Conservation (phyloP, 1,140 invertebrate species). For the Anagrus nilaparvatae region DNA sequence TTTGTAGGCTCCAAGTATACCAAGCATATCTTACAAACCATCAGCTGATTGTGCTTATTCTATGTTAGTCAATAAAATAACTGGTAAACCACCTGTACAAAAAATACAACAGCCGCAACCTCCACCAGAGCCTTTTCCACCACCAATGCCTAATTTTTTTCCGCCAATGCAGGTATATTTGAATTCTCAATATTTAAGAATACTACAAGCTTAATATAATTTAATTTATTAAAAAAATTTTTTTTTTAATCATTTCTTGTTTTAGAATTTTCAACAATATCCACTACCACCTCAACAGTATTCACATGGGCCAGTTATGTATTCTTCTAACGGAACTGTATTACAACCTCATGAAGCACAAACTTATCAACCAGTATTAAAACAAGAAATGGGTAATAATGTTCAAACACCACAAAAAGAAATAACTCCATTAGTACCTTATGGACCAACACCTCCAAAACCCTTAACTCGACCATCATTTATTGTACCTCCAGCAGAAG, state of each 20-base stretch:
- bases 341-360: constrained; percentile 19
- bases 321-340: constrained; percentile 27
- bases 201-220: background rate
- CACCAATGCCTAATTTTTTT: constrained; percentile 30
- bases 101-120: constrained; percentile 21
- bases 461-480: constrained; percentile 41
- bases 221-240: background rate
- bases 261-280: constrained; percentile 28
- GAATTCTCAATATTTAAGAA: constrained; percentile 1
- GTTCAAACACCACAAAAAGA: constrained; percentile 22
- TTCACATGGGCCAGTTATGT: constrained; percentile 37
- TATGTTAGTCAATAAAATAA: constrained; percentile 72
- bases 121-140: constrained; percentile 15
- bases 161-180: constrained; percentile 24
- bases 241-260: background rate
- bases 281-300: constrained; percentile 35
- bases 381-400: constrained; percentile 3
- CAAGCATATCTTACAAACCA: constrained; percentile 64
- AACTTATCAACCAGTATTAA: constrained; percentile 14
- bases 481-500: constrained; percentile 61
- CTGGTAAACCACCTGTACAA: constrained; percentile 51
- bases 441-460: constrained; percentile 35
- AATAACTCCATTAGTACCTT: constrained; percentile 31
- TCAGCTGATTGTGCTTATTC: constrained; percentile 77
- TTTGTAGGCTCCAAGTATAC: constrained; percentile 51